phyloP scores from a whole-genome alignment of 2,888 invertebrate genomes.

The Nudaria mundana region DNA sequence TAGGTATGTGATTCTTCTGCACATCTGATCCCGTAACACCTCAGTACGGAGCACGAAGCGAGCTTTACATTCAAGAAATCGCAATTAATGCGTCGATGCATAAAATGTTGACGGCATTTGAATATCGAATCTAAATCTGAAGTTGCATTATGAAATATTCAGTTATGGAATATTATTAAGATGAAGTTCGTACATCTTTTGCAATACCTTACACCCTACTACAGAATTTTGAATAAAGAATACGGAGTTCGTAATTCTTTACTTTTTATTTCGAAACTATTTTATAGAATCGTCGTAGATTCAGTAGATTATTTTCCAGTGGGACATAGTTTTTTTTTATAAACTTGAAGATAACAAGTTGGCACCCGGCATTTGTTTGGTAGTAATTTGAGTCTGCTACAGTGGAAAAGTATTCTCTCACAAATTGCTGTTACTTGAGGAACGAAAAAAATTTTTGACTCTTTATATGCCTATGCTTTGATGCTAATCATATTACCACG shows the following conservation, averaged over 20 bases:
- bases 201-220: no score
- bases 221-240: background rate
- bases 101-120: conserved; percentile 16
- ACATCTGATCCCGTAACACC: conserved; percentile 51
- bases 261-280: no score
- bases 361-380: conserved; percentile 64
- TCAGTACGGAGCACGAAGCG: conserved; percentile 19
- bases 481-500: no score
- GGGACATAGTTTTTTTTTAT: conserved; percentile 46
- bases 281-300: conserved; percentile 27
- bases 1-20: conserved; percentile 75
- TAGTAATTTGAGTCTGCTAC: conserved; percentile 61
- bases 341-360: conserved; percentile 62
- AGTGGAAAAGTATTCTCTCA: conserved; percentile 51
- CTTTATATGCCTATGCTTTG: no score
- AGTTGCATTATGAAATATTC: background rate
- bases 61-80: conserved; percentile 26
- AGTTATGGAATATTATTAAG: no score
- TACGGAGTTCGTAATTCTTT: background rate
- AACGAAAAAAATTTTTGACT: conserved; percentile 65
- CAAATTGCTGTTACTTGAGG: conserved; percentile 67
- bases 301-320: conserved; percentile 40
- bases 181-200: no score
- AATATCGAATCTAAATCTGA: background rate
- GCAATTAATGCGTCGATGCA: conserved; percentile 41